These are phyloP conservation scores for Cyrtodaria siliqua DNA, from an alignment of 2,888 invertebrate species.

Conservation along the genomic window DNA sequence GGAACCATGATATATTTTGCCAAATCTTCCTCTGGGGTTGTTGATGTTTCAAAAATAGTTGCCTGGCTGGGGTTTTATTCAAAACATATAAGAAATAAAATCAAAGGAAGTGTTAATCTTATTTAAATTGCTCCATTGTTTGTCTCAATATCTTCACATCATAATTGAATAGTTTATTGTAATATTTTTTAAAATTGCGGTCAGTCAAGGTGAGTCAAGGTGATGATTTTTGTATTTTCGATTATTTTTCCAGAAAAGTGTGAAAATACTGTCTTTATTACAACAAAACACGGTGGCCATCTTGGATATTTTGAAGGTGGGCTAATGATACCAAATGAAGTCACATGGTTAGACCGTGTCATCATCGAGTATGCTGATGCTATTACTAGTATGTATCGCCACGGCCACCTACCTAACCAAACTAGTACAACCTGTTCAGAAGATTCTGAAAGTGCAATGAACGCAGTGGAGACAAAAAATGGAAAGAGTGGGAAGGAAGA, in stretches of 20 bases:
- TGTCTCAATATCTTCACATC: too few relatives aligned
- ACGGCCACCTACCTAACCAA: slow-evolving; percentile 42
- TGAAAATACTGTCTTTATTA: slow-evolving; percentile 89
- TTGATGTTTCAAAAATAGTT: too few relatives aligned
- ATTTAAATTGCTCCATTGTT: too few relatives aligned
- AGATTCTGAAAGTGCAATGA: not conserved
- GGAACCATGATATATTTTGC: too few relatives aligned
- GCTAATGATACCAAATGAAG: slow-evolving; percentile 93
- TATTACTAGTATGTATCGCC: slow-evolving; percentile 56
- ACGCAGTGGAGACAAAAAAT: slow-evolving; percentile 1
- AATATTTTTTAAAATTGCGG: too few relatives aligned
- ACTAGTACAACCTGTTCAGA: not conserved
- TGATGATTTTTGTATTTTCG: too few relatives aligned
- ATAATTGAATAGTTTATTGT: too few relatives aligned
- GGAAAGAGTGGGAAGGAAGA: not conserved
- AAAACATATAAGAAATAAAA: too few relatives aligned
- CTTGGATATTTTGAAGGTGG: slow-evolving; percentile 98
- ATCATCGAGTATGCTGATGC: slow-evolving; percentile 92
- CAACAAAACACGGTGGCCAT: slow-evolving; percentile 96
- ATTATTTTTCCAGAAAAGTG: slow-evolving; percentile 73
- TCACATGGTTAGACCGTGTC: slow-evolving; percentile 97
- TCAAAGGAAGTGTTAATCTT: too few relatives aligned
- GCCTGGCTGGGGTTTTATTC: too few relatives aligned
- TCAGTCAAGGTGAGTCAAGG: too few relatives aligned
- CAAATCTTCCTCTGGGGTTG: too few relatives aligned